Conservation (phyloP, 2,797 vertebrate genomes). For the Pseudomugil tenellus region DNA sequence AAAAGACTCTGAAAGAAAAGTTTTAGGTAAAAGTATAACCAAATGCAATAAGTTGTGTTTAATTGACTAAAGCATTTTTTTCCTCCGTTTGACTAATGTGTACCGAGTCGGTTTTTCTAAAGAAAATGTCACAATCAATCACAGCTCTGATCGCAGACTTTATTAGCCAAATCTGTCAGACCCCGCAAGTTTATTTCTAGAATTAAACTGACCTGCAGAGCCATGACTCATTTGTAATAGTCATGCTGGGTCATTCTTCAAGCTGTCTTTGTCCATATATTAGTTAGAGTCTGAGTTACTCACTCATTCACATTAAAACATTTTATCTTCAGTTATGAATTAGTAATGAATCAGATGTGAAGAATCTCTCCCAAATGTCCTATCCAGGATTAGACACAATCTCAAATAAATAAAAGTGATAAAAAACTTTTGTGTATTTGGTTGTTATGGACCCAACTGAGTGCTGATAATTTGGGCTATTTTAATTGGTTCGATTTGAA, state of each 20-base stretch:
- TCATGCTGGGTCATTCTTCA: neutral
- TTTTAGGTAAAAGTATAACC: neutral
- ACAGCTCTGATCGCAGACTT: neutral
- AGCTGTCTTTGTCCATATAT: neutral
- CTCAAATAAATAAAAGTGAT: too few relatives aligned
- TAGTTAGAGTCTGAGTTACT: neutral
- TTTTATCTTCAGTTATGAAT: neutral
- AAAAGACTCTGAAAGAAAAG: conserved; percentile 4
- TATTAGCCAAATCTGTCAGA: conserved; percentile 12
- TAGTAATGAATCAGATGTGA: neutral
- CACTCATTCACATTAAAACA: neutral
- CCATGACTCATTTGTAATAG: neutral
- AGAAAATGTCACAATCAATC: conserved; percentile 33
- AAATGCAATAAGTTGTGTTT: neutral
- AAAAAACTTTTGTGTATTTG: too few relatives aligned
- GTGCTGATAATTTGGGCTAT: too few relatives aligned
- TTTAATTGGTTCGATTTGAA: too few relatives aligned
- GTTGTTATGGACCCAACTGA: too few relatives aligned
- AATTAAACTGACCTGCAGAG: conserved; percentile 14
- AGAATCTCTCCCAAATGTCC: neutral
- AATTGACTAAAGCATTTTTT: conserved; percentile 1
- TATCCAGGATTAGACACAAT: too few relatives aligned
- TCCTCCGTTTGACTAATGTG: conserved; percentile 16
- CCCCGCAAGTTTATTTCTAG: conserved; percentile 16
- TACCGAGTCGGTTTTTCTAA: conserved; percentile 12